phyloP scores from a whole-genome alignment of 2,888 invertebrate species.

The Cepaea hortensis region DNA sequence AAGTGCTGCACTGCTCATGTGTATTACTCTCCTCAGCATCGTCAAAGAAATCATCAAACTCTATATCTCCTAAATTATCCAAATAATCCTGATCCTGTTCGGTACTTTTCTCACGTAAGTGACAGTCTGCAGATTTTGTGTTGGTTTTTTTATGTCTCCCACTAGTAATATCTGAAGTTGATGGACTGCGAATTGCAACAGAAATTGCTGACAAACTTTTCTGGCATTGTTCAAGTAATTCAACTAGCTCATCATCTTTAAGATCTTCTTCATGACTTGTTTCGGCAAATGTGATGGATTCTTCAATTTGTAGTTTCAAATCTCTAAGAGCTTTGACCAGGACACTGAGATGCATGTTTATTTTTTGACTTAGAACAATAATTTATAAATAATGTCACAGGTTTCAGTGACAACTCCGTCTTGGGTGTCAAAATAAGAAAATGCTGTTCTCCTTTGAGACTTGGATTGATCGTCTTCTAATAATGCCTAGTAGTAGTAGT shows the following conservation, averaged over 20 bases:
- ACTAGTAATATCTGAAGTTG: too few relatives aligned
- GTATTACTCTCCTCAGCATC: not conserved
- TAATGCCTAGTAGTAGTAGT: too few relatives aligned
- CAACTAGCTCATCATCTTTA: slow-evolving; percentile 8
- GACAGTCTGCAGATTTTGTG: not conserved
- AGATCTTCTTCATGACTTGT: not conserved
- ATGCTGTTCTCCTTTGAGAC: too few relatives aligned
- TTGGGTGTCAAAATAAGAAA: too few relatives aligned
- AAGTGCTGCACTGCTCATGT: not conserved
- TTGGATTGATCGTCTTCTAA: too few relatives aligned
- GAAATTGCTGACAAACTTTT: slow-evolving; percentile 11
- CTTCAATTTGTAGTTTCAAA: slow-evolving; percentile 31
- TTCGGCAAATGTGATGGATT: slow-evolving; percentile 9
- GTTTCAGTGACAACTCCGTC: too few relatives aligned
- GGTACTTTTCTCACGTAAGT: not conserved
- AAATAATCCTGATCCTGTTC: not conserved
- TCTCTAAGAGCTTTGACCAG: slow-evolving; percentile 16
- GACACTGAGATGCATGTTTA: slow-evolving; percentile 16
- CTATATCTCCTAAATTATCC: slow-evolving; percentile 34
- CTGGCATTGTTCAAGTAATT: slow-evolving; percentile 12
- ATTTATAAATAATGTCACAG: not conserved
- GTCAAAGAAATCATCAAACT: slow-evolving; percentile 32
- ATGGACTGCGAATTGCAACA: not conserved
- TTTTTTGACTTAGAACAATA: not conserved
- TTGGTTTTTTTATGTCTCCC: not conserved